A percentile compares a stretch with the other conserved stretches of the same genome.
phyloP scores from a whole-genome alignment of 2,797 vertebrate genomes.

The Takifugu ocellatus region DNA sequence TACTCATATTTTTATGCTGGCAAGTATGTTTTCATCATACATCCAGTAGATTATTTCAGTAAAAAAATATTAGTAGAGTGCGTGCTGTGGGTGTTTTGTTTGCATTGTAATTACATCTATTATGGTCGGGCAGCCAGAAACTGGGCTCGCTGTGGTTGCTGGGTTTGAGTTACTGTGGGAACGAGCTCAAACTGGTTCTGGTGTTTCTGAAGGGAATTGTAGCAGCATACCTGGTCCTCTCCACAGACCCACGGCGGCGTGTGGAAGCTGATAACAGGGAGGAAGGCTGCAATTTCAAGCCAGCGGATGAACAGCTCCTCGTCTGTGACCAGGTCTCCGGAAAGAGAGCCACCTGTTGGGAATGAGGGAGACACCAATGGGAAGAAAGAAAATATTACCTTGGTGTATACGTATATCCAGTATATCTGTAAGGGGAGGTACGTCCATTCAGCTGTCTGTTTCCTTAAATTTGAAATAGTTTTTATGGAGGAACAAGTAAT shows the following conservation, averaged over 20 bases:
- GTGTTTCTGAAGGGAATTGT: background rate
- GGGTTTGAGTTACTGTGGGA: background rate
- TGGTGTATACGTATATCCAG: no score
- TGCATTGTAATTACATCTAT: slow-evolving; percentile 7
- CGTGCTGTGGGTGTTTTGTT: slow-evolving; percentile 9
- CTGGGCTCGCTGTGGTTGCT: background rate
- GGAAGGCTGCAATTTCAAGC: slow-evolving; percentile 85
- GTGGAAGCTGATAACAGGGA: slow-evolving; percentile 87
- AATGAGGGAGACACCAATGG: background rate
- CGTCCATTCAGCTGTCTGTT: background rate
- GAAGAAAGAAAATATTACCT: background rate
- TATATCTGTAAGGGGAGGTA: background rate
- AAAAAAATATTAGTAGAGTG: no score
- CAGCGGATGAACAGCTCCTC: slow-evolving; percentile 88
- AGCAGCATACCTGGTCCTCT: slow-evolving; percentile 73
- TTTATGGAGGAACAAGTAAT: background rate
- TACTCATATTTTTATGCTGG: no score
- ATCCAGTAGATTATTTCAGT: no score
- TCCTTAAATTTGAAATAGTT: background rate
- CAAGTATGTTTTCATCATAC: no score
- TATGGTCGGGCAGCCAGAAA: background rate
- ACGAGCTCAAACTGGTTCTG: background rate
- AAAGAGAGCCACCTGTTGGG: slow-evolving; percentile 81
- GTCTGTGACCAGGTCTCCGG: slow-evolving; percentile 69
- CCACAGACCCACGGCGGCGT: slow-evolving; percentile 85